Conservation (phyloP, 2,888 invertebrate species). For the Pandemis heparana region DNA sequence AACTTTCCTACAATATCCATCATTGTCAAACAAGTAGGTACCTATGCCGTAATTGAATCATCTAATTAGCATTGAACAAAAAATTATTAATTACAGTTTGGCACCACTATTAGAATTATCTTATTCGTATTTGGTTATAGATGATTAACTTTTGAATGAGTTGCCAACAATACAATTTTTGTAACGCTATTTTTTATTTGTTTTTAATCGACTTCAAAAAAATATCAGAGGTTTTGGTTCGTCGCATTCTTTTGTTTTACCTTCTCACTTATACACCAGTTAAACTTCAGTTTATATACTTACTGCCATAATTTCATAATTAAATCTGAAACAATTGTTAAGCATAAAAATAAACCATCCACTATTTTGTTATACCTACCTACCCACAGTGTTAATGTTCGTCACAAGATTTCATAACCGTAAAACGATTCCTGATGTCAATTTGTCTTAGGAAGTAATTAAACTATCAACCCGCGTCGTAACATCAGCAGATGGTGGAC, state of each 20-base stretch:
- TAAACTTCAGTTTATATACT: too few species aligned
- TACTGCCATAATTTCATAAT: too few species aligned
- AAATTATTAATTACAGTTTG: constrained; percentile 19
- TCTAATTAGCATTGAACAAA: constrained; percentile 32
- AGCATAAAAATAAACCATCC: neutral
- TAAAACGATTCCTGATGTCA: constrained; percentile 25
- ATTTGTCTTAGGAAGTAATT: constrained; percentile 41
- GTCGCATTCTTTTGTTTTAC: too few species aligned
- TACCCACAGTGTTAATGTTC: neutral
- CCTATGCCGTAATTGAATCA: constrained; percentile 29
- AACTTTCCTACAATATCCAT: constrained; percentile 29
- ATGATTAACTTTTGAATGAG: too few species aligned
- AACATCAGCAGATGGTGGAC: constrained; percentile 29
- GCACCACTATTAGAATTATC: neutral
- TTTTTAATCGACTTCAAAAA: neutral
- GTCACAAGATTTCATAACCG: constrained; percentile 27
- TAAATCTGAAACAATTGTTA: neutral
- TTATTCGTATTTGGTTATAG: too few species aligned
- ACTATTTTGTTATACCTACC: neutral
- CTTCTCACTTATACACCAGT: too few species aligned
- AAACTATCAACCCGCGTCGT: constrained; percentile 37
- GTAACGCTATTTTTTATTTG: neutral
- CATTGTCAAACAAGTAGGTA: constrained; percentile 35
- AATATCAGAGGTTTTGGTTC: too few species aligned
- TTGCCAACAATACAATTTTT: neutral